Base-by-base conservation (phyloP, 2,797 vertebrate genomes). In the Cossypha polioptera region DNA sequence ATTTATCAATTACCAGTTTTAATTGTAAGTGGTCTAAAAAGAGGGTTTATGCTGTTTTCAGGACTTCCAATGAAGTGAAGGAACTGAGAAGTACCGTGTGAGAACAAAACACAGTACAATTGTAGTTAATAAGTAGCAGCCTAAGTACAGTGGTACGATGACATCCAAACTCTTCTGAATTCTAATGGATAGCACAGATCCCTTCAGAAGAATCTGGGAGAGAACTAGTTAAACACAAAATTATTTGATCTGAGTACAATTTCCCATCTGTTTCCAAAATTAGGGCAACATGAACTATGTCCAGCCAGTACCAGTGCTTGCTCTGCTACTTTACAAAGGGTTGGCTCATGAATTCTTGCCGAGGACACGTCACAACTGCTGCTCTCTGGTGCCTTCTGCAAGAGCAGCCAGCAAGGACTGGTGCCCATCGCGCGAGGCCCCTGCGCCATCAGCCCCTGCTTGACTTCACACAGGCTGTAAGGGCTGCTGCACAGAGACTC, bases 381-480 rank as follows among this genome's bases (percentile, higher is more conserved):
- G 62, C 36, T 73, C 47, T 50, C 35, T 7, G 6, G 55, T 5
- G 4, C 16, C 48, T 65, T 16, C 16, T 54, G 15, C 25, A 25
- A 40, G 42, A 48, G 65, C 1, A 1, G 28, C 25, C 66, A 68
- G 42, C 4, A 4, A 36, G 45, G n/a, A 58, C 25, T 5, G 0
- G 5, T 11, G 31, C 9, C 26, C 2, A 1, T 47, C 0, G 1
- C 8, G 2, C 1, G 8, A 68, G 54, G 9, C 21, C 42, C 11
- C 0, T 0, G 2, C 0, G 0, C 4, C 0, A 51, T 18, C 36
- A 31, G 29, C 62, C 13, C 68, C 55, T 2, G 3, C 38, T 19
- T 2, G 5, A 24, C 55, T 51, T 18, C 0, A 13, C 40, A n/a
- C 3, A 25, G 29, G 15, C 50, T 55, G 10, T 1, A 55, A 73